Evolutionary conservation across 2,113 vertebrate genomes (phyloP).

Genomic region (Solea solea): DNA sequence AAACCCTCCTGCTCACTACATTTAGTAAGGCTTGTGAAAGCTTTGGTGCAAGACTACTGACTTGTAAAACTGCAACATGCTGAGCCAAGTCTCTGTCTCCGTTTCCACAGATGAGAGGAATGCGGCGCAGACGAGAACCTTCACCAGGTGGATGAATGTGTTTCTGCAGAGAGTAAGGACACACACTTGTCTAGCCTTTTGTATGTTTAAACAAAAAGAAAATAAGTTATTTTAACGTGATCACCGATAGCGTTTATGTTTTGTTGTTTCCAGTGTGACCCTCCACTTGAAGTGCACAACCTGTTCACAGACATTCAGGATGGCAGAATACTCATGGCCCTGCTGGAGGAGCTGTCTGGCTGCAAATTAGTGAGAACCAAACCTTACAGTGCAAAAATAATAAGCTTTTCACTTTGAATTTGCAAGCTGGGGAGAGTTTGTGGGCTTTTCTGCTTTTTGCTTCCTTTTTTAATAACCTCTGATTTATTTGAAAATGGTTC

Average conservation of each 20-base stretch:
- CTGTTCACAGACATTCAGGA: constrained; percentile 90
- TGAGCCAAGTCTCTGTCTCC: constrained; percentile 1
- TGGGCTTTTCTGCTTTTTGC: too few species aligned
- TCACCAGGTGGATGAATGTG: constrained; percentile 74
- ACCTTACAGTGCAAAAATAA: neutral
- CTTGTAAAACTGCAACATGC: neutral
- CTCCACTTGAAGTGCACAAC: constrained; percentile 86
- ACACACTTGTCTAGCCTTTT: too few species aligned
- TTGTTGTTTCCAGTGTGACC: constrained; percentile 77
- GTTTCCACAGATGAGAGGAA: constrained; percentile 45
- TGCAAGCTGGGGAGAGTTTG: too few species aligned
- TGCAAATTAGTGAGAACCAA: constrained; percentile 83
- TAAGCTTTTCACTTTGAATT: too few species aligned
- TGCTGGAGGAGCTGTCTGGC: constrained; percentile 90
- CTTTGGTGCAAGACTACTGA: neutral
- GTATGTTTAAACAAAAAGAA: too few species aligned
- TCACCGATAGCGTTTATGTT: neutral
- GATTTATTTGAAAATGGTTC: too few species aligned
- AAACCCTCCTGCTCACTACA: neutral
- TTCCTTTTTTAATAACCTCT: too few species aligned
- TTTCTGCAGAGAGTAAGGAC: constrained; percentile 65
- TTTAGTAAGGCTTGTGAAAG: neutral
- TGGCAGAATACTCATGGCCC: constrained; percentile 89
- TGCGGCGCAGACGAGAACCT: constrained; percentile 55
- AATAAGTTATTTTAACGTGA: neutral